Evolutionary conservation across 2,113 vertebrate genomes (phyloP), one percentile per base, ranked within the genome.

Genomic region (Melanerpes aurifrons): DNA sequence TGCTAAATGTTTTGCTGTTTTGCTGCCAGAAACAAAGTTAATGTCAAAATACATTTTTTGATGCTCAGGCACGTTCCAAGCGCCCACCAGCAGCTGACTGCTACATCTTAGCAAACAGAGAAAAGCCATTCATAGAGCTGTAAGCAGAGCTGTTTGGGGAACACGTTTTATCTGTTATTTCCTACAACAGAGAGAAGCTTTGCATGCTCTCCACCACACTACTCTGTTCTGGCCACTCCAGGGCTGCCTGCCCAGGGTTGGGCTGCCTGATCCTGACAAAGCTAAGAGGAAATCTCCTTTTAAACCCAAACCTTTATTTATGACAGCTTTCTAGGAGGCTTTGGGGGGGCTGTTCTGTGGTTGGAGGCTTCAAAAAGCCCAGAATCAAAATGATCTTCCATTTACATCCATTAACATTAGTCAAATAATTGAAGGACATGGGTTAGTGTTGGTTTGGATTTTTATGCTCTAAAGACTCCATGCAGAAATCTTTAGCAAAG

Each of bases 101-200:
- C 73, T 61, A 19, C 31, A 40, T 82, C 63, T 66, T 70, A 94
- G 43, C 29, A 67, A 90, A 78, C 25, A 79, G 45, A n/a, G 48
- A 15, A 57, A 84, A 79, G 40, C 79, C 18, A 58, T 68, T 81
- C 62, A 62, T 56, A 73, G 31, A 69, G 19, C 25, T 6, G 26
- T 79, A 86, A 89, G 35, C 25, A 86, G 89, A 77, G 68, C 77
- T 64, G 15, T 54, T 84, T 63, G 35, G 59, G 35, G 84, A 95
- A 75, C 35, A 26, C 13, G 7, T 40, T 77, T 81, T 74, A 32
- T 28, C 32, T 48, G 17, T 15, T 45, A 1, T 56, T 92, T 72
- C 21, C 32, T 50, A 5, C 0, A 12, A 31, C 32, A 57, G 48
- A 45, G 15, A 43, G 77, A 22, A 40, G 18, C 24, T 62, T 17